Base-by-base conservation (phyloP, 2,888 invertebrate genomes). In the Baronia brevicornis region DNA sequence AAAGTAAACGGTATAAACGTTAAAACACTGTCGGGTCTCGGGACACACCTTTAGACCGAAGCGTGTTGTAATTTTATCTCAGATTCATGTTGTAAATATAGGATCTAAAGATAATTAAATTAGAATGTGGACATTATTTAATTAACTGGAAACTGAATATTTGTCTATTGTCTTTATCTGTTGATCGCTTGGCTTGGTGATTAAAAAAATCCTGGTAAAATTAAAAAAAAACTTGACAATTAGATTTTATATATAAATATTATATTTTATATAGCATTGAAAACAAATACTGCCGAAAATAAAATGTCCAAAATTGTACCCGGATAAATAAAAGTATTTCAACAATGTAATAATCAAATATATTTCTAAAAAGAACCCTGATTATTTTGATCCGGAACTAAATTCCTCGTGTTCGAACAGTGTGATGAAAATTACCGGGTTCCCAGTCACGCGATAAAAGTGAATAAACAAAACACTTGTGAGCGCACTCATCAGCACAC, bases 401-500 rank as follows among this genome's bases (percentile, higher is more conserved):
- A 11, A 27, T 28, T 36, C 30, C 18, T 11, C 35, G 29, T 36
- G 14, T 21, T 18, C 13, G 8, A 25, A 20, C 6, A 6, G 13
- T 2, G 19, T 12, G 7, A 20, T 19, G 9, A 6, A 17, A 10
- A 15, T 26, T 11, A 15, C 18, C 19, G 7, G 4, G 7, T 28
- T 28, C 25, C 5, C 6, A 23, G 7, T 21, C 19, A 25, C n/a
- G 27, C 15, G 8, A 31, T 18, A 34, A 33, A 25, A 20, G 31
- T 38, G 23, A 23, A 46, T 53, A 60, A 64, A 64, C 59, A 63
- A 63, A 60, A 50, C 50, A 54, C 58, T 66, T 37, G 38, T 51
- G 38, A 37, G 43, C 31, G 37, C 56, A 48, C 48, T 55, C 51
- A 51, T 51, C 46, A 48, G 44, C 38, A n/a, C n/a, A n/a, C 38